Percentiles rank a stretch among this genome's conserved stretches.
Evolutionary conservation across 92 coral and sea anemone genomes (phyloP).

Genomic region (Porites cylindrica): DNA sequence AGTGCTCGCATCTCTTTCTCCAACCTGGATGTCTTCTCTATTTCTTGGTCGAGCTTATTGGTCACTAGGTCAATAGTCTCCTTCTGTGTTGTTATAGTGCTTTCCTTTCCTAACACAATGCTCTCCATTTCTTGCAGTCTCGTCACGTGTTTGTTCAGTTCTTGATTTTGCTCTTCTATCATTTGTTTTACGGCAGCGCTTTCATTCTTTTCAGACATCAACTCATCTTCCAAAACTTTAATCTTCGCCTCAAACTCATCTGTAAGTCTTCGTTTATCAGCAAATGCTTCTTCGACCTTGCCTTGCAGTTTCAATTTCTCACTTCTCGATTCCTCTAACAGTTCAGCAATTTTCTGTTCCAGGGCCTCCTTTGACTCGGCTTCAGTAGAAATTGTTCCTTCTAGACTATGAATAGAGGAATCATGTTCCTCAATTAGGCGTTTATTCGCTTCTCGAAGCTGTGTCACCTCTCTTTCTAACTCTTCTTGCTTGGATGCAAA

Average conservation of each 20-base stretch:
- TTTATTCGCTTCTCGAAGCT: constrained; percentile 38
- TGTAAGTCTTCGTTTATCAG: constrained; percentile 30
- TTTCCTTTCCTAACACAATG: constrained; percentile 66
- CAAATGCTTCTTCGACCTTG: constrained; percentile 23
- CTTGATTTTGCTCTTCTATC: constrained; percentile 52
- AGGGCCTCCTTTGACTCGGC: constrained; percentile 43
- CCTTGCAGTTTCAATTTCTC: constrained; percentile 46
- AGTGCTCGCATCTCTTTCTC: constrained; percentile 71
- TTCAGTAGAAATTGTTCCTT: constrained; percentile 36
- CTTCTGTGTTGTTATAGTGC: constrained; percentile 59
- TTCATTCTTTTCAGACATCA: constrained; percentile 51
- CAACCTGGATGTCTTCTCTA: constrained; percentile 56
- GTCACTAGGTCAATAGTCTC: constrained; percentile 59
- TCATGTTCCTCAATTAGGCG: constrained; percentile 13
- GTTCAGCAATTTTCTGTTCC: constrained; percentile 60
- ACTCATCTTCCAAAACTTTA: constrained; percentile 51
- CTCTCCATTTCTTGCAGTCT: constrained; percentile 63
- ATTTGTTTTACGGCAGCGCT: constrained; percentile 36
- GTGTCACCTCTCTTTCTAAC: constrained; percentile 43
- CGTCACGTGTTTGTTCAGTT: constrained; percentile 41
- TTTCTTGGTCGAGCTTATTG: constrained; percentile 71
- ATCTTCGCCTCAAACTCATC: constrained; percentile 44
- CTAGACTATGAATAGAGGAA: constrained; percentile 33
- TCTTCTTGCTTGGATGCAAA: constrained; percentile 55
- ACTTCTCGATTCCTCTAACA: constrained; percentile 55